These are phyloP conservation scores for Drosophila jambulina DNA, from an alignment of 1,140 invertebrate species.

Conservation along the genomic window DNA sequence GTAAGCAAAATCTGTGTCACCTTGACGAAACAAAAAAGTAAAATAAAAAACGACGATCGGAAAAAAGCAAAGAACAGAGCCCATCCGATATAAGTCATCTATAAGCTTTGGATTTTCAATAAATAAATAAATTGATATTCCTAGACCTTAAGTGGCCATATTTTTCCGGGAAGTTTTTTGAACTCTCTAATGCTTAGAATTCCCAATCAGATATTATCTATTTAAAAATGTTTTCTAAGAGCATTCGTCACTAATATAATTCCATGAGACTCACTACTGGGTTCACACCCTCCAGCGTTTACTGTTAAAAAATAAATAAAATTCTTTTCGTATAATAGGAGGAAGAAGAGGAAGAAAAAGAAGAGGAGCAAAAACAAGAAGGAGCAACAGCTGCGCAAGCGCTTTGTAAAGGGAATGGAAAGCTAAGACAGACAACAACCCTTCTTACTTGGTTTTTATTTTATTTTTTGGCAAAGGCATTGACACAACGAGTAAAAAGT, in stretches of 20 bases:
- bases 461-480: slow-evolving; percentile 67
- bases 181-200: neutral
- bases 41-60: slow-evolving; percentile 27
- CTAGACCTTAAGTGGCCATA: too few species aligned
- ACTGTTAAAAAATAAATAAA: slow-evolving; percentile 20
- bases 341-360: slow-evolving; percentile 32
- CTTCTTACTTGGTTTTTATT: slow-evolving; percentile 45
- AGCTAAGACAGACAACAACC: slow-evolving; percentile 61
- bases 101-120: neutral
- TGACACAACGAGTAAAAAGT: slow-evolving; percentile 43
- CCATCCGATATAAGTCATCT: neutral
- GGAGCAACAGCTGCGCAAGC: slow-evolving; percentile 71
- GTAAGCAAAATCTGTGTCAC: slow-evolving; percentile 68
- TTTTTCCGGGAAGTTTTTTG: neutral
- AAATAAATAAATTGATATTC: too few species aligned
- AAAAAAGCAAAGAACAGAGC: slow-evolving; percentile 15
- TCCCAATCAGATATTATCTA: neutral
- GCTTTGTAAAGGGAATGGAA: slow-evolving; percentile 33
- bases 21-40: slow-evolving; percentile 35
- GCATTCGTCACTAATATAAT: neutral
- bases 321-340: slow-evolving; percentile 54
- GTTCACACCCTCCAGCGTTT: neutral
- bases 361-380: slow-evolving; percentile 27
- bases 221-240: too few species aligned
- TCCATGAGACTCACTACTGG: too few species aligned